Percentiles rank a stretch among this genome's conserved stretches.
phyloP scores from a whole-genome alignment of 2,888 invertebrate species.

The Spisula subtruncata region DNA sequence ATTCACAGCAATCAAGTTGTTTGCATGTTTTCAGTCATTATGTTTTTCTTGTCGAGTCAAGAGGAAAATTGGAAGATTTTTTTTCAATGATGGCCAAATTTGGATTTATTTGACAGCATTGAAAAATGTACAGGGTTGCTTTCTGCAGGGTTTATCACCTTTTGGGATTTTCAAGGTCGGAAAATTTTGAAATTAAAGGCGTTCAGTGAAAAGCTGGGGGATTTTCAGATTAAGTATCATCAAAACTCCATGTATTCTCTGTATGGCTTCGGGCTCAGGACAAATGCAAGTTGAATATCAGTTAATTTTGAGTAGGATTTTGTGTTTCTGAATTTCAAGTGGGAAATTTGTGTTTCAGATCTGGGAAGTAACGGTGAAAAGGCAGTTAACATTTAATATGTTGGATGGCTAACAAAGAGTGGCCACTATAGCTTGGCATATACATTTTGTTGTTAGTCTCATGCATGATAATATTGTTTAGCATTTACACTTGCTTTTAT shows the following conservation, averaged over 20 bases:
- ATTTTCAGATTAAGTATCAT: no score
- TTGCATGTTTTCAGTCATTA: background rate
- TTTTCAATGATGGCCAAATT: background rate
- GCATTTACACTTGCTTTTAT: constrained; percentile 29
- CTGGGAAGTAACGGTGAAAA: no score
- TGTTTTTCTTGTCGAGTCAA: background rate
- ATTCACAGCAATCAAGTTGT: background rate
- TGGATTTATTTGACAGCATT: background rate
- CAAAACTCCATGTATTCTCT: no score
- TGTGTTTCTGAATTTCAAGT: background rate
- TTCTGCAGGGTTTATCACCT: background rate
- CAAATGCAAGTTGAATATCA: no score
- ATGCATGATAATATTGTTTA: background rate
- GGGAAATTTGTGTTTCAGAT: no score
- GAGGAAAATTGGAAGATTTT: background rate
- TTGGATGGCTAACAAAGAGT: no score
- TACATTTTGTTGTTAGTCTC: background rate
- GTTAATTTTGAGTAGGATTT: background rate
- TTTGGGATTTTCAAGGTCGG: no score
- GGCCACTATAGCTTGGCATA: background rate
- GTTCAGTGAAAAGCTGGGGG: no score
- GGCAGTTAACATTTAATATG: no score
- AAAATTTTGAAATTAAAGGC: no score
- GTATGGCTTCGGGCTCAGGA: no score
- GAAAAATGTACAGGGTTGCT: background rate